Percentiles rank a stretch among this genome's conserved stretches.
Conservation (phyloP, 2,888 invertebrate species). For the Bruchidius siliquastri region DNA sequence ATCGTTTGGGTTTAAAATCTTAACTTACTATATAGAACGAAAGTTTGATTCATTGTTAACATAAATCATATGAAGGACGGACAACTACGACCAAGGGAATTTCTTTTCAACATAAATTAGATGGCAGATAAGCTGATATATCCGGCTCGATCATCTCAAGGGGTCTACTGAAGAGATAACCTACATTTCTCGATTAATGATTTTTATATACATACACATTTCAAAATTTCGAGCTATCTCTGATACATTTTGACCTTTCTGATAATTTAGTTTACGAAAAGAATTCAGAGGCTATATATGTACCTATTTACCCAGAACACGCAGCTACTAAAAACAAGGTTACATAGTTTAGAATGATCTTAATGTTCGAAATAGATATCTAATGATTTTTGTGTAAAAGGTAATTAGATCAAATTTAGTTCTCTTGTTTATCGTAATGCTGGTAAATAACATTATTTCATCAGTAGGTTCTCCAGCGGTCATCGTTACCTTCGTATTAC, state of each 20-base stretch:
- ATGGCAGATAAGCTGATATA: not conserved
- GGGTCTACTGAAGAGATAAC: not conserved
- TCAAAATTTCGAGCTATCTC: not conserved
- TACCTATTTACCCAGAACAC: not conserved
- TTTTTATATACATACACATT: not conserved
- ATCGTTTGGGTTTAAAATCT: too few relatives aligned
- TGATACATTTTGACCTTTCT: not conserved
- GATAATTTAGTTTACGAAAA: not conserved
- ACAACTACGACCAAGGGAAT: not conserved
- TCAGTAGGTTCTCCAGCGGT: not conserved
- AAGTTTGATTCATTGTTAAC: not conserved
- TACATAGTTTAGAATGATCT: not conserved
- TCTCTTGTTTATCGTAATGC: not conserved
- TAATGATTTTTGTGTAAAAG: not conserved
- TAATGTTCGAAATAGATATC: not conserved
- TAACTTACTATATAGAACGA: too few relatives aligned
- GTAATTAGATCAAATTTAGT: not conserved
- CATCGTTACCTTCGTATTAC: not conserved
- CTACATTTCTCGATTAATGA: not conserved
- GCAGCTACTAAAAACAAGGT: not conserved
- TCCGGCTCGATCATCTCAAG: not conserved
- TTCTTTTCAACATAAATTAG: not conserved
- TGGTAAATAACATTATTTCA: not conserved
- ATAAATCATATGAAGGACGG: not conserved
- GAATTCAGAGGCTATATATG: not conserved